phyloP scores from a whole-genome alignment of 1,140 invertebrate species.

The Diprion similis region DNA sequence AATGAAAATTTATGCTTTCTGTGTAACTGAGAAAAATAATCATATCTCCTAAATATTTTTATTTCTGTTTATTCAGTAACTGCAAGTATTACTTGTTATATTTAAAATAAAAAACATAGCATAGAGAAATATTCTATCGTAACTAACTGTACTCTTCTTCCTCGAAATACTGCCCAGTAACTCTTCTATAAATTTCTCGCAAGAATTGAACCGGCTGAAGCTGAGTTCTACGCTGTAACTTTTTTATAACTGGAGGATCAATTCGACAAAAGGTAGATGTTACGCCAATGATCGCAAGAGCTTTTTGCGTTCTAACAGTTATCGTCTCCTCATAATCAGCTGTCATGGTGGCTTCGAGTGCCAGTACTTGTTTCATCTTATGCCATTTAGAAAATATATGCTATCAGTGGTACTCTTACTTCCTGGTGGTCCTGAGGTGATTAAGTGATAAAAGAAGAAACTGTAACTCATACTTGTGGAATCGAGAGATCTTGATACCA shows the following conservation, averaged over 20 bases:
- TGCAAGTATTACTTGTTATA: neutral
- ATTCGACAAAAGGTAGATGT: slow-evolving; percentile 45
- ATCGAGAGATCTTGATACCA: slow-evolving; percentile 56
- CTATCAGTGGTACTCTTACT: slow-evolving; percentile 10
- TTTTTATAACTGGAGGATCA: slow-evolving; percentile 35
- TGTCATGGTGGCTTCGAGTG: slow-evolving; percentile 42
- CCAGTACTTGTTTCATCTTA: slow-evolving; percentile 38
- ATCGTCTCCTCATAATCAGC: slow-evolving; percentile 45
- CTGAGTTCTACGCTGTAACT: slow-evolving; percentile 34
- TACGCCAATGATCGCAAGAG: slow-evolving; percentile 45
- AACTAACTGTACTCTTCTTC: slow-evolving; percentile 48
- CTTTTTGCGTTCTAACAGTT: slow-evolving; percentile 38
- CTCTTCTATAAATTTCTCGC: slow-evolving; percentile 46
- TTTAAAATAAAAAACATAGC: neutral
- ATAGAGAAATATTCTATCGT: slow-evolving; percentile 7
- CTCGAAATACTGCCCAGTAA: slow-evolving; percentile 51
- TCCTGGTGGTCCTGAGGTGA: neutral
- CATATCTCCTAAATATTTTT: no score
- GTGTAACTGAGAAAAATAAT: no score
- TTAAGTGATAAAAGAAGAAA: slow-evolving; percentile 8
- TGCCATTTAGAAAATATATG: slow-evolving; percentile 19
- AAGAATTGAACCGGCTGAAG: slow-evolving; percentile 46
- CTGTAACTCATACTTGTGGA: slow-evolving; percentile 42
- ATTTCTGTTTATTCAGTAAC: no score
- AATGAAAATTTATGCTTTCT: no score